These are phyloP conservation scores for Sebastes variabilis DNA, from an alignment of 2,797 vertebrate species.

Conservation along the genomic window DNA sequence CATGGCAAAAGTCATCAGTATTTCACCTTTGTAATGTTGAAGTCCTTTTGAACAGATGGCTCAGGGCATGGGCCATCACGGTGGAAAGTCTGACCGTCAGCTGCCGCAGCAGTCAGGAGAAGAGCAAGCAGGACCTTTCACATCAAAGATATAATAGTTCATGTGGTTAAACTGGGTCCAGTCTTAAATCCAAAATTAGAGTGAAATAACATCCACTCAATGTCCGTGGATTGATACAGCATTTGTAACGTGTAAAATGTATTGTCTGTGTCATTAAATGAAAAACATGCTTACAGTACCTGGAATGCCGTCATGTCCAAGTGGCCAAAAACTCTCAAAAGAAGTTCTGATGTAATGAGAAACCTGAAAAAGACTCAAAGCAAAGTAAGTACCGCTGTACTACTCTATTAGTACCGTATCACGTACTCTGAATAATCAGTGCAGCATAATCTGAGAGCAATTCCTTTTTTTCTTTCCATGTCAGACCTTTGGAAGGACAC, in stretches of 20 bases:
- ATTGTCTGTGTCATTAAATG: no score
- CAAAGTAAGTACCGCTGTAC: neutral
- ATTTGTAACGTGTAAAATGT: no score
- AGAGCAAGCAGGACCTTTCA: constrained; percentile 34
- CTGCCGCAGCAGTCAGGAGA: constrained; percentile 9
- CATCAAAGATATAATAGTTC: neutral
- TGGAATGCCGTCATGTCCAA: constrained; percentile 27
- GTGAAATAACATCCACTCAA: neutral
- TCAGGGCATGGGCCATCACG: neutral
- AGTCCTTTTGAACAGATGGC: constrained; percentile 46
- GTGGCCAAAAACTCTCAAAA: neutral
- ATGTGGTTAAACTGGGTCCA: neutral
- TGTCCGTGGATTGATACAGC: neutral
- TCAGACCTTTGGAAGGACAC: constrained; percentile 42
- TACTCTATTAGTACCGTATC: no score
- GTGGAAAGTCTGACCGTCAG: constrained; percentile 43
- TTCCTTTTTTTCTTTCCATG: neutral
- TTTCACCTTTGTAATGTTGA: constrained; percentile 45
- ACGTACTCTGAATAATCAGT: neutral
- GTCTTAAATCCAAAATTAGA: neutral
- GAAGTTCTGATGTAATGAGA: neutral
- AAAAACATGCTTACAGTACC: constrained; percentile 18
- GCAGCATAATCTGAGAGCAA: neutral
- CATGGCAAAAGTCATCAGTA: neutral
- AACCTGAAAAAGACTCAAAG: neutral